Evolutionary conservation across 1,140 invertebrate genomes (phyloP).

Genomic region (Eriosoma lanigerum): DNA sequence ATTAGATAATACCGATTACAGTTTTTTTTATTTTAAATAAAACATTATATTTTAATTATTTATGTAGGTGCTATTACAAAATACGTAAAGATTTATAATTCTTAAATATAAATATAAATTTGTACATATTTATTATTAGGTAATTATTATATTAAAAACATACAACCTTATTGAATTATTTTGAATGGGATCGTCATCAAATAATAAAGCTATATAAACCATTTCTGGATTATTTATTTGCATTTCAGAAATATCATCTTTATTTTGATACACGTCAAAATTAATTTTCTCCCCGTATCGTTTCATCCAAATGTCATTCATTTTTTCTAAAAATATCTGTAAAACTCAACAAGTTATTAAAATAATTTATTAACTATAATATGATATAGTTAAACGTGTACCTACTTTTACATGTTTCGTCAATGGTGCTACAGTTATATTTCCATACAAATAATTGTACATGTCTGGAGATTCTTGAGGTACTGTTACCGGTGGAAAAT

Average conservation of each 20-base stretch:
- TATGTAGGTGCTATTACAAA: no score
- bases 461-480: constrained; percentile 62
- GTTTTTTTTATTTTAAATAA: no score
- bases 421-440: constrained; percentile 69
- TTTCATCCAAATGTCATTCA: constrained; percentile 59
- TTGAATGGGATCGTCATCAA: constrained; percentile 56
- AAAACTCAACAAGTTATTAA: constrained; percentile 54
- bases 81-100: no score
- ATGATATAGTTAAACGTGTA: no score
- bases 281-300: constrained; percentile 58
- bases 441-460: constrained; percentile 66
- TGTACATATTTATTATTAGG: neutral
- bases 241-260: constrained; percentile 68
- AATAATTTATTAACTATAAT: constrained; percentile 51
- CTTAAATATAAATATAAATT: no score
- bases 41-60: no score
- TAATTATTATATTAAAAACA: neutral
- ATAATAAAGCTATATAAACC: constrained; percentile 70
- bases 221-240: constrained; percentile 68
- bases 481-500: constrained; percentile 69
- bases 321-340: constrained; percentile 67
- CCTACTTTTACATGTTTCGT: constrained; percentile 67
- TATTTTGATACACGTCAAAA: constrained; percentile 67
- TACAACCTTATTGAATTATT: constrained; percentile 21
- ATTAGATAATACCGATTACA: no score